phyloP scores from a whole-genome alignment of 2,797 vertebrate species.

The Lagocephalus sceleratus region DNA sequence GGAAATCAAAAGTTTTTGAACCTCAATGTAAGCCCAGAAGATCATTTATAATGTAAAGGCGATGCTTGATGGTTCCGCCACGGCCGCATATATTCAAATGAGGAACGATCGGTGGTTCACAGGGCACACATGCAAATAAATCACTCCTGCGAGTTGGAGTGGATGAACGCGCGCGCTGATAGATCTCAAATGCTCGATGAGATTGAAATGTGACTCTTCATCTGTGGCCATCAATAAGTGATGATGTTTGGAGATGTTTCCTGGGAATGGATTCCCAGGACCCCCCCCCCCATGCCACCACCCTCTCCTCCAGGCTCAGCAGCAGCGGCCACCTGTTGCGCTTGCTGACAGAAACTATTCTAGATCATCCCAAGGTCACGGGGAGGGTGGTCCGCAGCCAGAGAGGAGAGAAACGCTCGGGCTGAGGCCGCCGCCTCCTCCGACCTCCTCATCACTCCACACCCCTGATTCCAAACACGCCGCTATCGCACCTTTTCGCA shows the following conservation, averaged over 20 bases:
- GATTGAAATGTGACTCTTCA: slow-evolving; percentile 61
- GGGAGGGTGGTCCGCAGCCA: slow-evolving; percentile 65
- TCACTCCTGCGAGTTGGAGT: slow-evolving; percentile 2
- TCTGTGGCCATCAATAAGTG: slow-evolving; percentile 61
- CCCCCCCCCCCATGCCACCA: too few species aligned
- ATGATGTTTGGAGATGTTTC: slow-evolving; percentile 66
- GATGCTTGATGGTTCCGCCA: too few species aligned
- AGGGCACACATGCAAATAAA: slow-evolving; percentile 36
- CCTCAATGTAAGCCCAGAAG: slow-evolving; percentile 2
- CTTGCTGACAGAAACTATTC: slow-evolving; percentile 76
- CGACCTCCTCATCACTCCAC: slow-evolving; percentile 70
- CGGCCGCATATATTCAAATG: too few species aligned
- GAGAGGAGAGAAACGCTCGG: slow-evolving; percentile 58
- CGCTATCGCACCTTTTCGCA: slow-evolving; percentile 30
- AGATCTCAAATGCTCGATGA: slow-evolving; percentile 40
- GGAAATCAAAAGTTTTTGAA: slow-evolving; percentile 12
- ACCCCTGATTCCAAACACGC: slow-evolving; percentile 40
- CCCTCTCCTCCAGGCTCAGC: slow-evolving; percentile 71
- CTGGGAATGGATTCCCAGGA: slow-evolving; percentile 61
- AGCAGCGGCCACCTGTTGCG: slow-evolving; percentile 78
- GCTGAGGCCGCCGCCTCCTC: slow-evolving; percentile 52
- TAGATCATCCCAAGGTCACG: slow-evolving; percentile 76
- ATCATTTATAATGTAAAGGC: too few species aligned
- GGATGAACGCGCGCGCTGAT: slow-evolving; percentile 26
- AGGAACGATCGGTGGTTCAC: slow-evolving; percentile 16